These are phyloP conservation scores for Troglohyphantes excavatus DNA, from an alignment of 2,888 invertebrate species.

Conservation along the genomic window DNA sequence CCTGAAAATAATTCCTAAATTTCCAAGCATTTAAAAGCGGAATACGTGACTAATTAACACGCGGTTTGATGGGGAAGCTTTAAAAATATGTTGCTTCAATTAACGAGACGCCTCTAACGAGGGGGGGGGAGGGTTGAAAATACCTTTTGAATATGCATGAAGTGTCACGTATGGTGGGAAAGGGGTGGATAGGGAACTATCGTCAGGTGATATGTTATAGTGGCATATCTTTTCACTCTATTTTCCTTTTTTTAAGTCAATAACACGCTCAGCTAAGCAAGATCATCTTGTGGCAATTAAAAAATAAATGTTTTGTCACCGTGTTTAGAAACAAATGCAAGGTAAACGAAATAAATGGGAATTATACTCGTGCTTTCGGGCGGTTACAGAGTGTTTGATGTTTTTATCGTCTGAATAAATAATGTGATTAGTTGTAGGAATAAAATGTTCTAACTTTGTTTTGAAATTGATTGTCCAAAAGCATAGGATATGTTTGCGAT, in stretches of 20 bases:
- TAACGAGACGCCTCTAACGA: conserved; percentile 63
- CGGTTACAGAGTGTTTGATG: too few relatives aligned
- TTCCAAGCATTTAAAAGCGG: too few relatives aligned
- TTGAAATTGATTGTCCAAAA: too few relatives aligned
- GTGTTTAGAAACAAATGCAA: too few relatives aligned
- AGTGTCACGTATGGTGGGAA: neutral
- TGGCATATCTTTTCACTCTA: conserved; percentile 5
- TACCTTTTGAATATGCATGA: conserved; percentile 66
- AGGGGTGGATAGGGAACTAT: conserved; percentile 9
- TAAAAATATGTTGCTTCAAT: conserved; percentile 64
- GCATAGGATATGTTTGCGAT: too few relatives aligned
- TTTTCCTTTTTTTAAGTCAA: neutral
- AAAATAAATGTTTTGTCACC: too few relatives aligned
- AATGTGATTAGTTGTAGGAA: too few relatives aligned
- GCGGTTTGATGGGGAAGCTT: neutral
- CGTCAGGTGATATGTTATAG: conserved; percentile 58
- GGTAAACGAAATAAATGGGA: too few relatives aligned
- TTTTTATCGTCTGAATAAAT: too few relatives aligned
- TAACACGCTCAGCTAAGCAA: neutral
- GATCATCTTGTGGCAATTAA: conserved; percentile 27
- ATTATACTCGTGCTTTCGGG: too few relatives aligned
- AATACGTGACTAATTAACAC: conserved; percentile 58
- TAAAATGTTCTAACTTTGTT: too few relatives aligned
- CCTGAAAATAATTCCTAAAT: neutral
- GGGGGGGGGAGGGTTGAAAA: conserved; percentile 3